A percentile compares a stretch with the other conserved stretches of the same genome.
These are phyloP conservation scores for Perizoma flavofasciatum DNA, from an alignment of 2,888 invertebrate species.

Conservation along the genomic window DNA sequence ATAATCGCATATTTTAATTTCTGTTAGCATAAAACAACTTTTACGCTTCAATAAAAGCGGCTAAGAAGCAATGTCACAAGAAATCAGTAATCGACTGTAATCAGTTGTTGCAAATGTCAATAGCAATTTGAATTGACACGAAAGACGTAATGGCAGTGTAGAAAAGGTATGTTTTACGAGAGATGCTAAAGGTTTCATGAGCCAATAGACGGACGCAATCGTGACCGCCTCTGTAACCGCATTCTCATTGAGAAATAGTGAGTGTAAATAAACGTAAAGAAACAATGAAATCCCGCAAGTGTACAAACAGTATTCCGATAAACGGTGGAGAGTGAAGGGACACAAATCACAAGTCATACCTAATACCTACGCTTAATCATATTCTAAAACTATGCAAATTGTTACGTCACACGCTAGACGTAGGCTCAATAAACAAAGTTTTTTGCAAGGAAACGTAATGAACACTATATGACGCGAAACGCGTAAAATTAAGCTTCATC, in stretches of 20 bases:
- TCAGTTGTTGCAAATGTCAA: conserved; percentile 25
- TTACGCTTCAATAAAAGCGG: neutral
- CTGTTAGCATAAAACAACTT: neutral
- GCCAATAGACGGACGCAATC: conserved; percentile 44
- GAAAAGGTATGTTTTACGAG: conserved; percentile 35
- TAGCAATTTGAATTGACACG: conserved; percentile 9
- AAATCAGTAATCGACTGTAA: conserved; percentile 2
- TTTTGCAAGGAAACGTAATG: conserved; percentile 33
- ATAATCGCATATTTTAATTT: neutral
- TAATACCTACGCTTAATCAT: conserved; percentile 24
- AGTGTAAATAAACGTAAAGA: conserved; percentile 47
- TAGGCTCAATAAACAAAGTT: conserved; percentile 38
- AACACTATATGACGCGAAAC: conserved; percentile 21
- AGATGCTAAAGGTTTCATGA: conserved; percentile 38
- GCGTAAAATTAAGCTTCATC: neutral
- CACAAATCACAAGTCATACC: conserved; percentile 23
- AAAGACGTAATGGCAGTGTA: conserved; percentile 28
- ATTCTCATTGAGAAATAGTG: conserved; percentile 49
- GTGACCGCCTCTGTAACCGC: conserved; percentile 43
- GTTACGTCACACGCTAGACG: conserved; percentile 41
- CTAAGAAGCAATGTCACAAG: conserved; percentile 9
- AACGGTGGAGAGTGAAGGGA: conserved; percentile 42
- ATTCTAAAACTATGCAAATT: conserved; percentile 24
- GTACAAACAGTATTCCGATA: conserved; percentile 44
- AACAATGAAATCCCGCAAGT: conserved; percentile 50